Percentiles rank a stretch among this genome's conserved stretches.
Conservation (phyloP, 2,888 invertebrate species). For the Yponomeuta malinellus region DNA sequence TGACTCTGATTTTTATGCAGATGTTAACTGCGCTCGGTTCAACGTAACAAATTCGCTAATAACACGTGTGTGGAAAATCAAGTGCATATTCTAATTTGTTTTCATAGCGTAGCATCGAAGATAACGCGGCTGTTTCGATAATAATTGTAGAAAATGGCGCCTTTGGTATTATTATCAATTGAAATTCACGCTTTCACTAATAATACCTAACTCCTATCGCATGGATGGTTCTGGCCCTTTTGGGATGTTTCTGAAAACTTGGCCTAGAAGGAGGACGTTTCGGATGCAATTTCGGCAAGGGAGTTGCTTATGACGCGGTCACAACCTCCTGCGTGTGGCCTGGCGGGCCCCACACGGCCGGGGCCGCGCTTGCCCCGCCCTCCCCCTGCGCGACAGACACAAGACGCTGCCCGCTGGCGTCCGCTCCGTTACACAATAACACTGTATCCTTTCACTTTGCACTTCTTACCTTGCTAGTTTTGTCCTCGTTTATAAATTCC, state of each 20-base stretch:
- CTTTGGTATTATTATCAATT: background rate
- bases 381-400: constrained; percentile 69
- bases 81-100: background rate
- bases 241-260: background rate
- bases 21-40: constrained; percentile 15
- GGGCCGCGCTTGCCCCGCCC: constrained; percentile 74
- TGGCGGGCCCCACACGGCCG: constrained; percentile 76
- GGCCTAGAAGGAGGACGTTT: constrained; percentile 18
- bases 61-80: constrained; percentile 10
- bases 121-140: background rate
- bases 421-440: constrained; percentile 70
- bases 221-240: background rate
- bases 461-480: constrained; percentile 64
- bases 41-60: background rate
- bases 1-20: constrained; percentile 36
- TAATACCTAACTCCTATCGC: background rate
- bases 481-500: constrained; percentile 71
- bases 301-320: constrained; percentile 74
- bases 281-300: constrained; percentile 63
- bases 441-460: constrained; percentile 50
- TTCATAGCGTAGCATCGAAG: background rate
- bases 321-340: constrained; percentile 77
- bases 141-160: constrained; percentile 7
- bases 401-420: constrained; percentile 72
- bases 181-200: background rate